These are phyloP conservation scores for Hippocampus barbouri DNA, from an alignment of 2,113 vertebrate species.

Conservation along the genomic window DNA sequence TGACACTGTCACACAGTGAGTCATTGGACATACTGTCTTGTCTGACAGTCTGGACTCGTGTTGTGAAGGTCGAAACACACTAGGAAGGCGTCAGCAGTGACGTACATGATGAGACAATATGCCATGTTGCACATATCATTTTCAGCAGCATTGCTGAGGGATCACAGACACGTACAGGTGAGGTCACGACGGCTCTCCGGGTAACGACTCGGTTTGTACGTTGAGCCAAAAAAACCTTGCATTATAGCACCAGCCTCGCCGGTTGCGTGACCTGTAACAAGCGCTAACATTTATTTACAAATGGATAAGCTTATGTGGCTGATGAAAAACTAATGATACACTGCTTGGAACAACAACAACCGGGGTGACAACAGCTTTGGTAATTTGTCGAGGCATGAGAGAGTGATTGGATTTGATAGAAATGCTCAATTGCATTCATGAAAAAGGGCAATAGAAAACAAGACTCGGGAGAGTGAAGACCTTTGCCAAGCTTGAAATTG, in stretches of 20 bases:
- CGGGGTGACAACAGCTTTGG: constrained; percentile 4
- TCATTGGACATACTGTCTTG: constrained; percentile 17
- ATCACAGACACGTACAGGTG: not conserved
- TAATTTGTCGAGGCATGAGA: not conserved
- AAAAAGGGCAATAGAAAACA: not conserved
- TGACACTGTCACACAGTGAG: constrained; percentile 37
- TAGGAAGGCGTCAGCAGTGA: constrained; percentile 13
- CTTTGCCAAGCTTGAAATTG: not conserved
- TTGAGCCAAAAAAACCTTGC: not conserved
- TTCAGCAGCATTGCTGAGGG: not conserved
- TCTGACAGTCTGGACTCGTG: constrained; percentile 12
- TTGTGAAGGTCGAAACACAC: constrained; percentile 40
- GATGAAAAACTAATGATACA: constrained; percentile 41
- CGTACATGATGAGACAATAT: not conserved
- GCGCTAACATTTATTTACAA: constrained; percentile 33
- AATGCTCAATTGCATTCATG: not conserved
- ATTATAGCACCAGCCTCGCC: not conserved
- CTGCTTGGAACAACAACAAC: constrained; percentile 13
- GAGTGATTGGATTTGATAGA: not conserved
- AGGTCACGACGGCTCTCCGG: not conserved
- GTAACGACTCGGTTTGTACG: not conserved
- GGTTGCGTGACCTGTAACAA: constrained; percentile 8
- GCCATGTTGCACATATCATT: not conserved
- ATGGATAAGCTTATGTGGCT: constrained; percentile 6
- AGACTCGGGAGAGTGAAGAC: not conserved